These are phyloP conservation scores for Acrobasis repandana DNA, from an alignment of 2,888 invertebrate species.

Conservation along the genomic window DNA sequence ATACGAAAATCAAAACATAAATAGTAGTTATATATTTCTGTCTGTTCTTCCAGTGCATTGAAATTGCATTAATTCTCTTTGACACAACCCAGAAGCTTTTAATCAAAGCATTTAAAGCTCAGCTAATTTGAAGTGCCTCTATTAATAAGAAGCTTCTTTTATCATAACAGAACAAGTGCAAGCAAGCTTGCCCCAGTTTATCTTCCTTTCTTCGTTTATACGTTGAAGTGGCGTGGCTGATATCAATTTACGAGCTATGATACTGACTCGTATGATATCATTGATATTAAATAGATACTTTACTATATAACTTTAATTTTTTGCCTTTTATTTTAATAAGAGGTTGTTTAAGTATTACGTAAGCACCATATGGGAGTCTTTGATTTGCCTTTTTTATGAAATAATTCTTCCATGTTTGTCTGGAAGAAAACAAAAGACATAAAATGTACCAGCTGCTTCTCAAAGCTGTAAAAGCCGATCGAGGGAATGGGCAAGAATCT, in stretches of 20 bases:
- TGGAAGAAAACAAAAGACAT: no score
- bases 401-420: no score
- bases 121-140: constrained; percentile 5
- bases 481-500: no score
- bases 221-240: not conserved
- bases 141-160: not conserved
- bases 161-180: not conserved
- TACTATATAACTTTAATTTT: no score
- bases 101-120: constrained; percentile 8
- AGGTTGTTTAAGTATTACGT: no score
- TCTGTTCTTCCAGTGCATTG: constrained; percentile 1
- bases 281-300: no score
- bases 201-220: not conserved
- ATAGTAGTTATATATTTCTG: not conserved
- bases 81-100: constrained; percentile 13
- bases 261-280: no score
- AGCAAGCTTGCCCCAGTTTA: not conserved
- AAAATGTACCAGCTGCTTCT: no score
- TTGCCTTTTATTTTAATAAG: no score
- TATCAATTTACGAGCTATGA: not conserved
- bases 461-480: no score
- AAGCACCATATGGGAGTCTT: no score
- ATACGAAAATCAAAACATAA: not conserved
- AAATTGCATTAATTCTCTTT: constrained; percentile 1
- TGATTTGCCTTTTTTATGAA: no score